Percentiles rank a stretch among this genome's conserved stretches.
Conservation (phyloP, 2,888 invertebrate genomes). For the Pyrrhia umbra region DNA sequence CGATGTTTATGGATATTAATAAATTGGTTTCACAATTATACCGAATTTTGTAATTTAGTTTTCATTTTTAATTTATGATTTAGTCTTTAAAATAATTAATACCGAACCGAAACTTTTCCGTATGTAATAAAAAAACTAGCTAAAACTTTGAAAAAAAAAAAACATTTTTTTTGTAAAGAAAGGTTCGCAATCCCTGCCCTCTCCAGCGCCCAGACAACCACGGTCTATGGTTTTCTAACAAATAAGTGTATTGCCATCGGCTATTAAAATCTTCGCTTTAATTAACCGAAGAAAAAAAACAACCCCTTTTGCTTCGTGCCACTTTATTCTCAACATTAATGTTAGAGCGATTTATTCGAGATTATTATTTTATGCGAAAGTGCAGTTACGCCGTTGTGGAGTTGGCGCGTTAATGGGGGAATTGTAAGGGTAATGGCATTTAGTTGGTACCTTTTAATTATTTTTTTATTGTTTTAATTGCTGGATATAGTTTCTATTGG, state of each 20-base stretch:
- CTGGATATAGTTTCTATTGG: slow-evolving; percentile 20
- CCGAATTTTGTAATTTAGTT: slow-evolving; percentile 7
- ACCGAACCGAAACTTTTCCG: neutral
- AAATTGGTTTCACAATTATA: slow-evolving; percentile 8
- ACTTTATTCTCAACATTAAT: slow-evolving; percentile 45
- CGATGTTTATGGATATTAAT: slow-evolving; percentile 12
- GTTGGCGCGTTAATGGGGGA: slow-evolving; percentile 34
- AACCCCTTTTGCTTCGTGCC: slow-evolving; percentile 49
- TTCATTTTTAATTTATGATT: neutral
- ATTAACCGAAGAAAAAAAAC: slow-evolving; percentile 73
- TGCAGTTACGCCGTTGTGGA: slow-evolving; percentile 40
- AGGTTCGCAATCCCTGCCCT: slow-evolving; percentile 64
- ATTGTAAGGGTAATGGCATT: slow-evolving; percentile 59
- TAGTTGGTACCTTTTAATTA: slow-evolving; percentile 14
- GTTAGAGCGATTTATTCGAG: neutral
- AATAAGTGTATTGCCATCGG: slow-evolving; percentile 77
- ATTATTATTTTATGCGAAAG: slow-evolving; percentile 10
- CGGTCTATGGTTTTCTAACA: slow-evolving; percentile 79
- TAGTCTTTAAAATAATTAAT: neutral
- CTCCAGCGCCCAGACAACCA: slow-evolving; percentile 68
- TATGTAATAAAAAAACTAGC: neutral
- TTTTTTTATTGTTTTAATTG: slow-evolving; percentile 43
- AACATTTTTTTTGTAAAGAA: slow-evolving; percentile 33
- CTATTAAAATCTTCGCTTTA: slow-evolving; percentile 77
- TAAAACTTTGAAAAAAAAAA: neutral